Percentiles rank a stretch among this genome's conserved stretches.
Conservation (phyloP, 2,113 vertebrate species). For the Chionis minor region DNA sequence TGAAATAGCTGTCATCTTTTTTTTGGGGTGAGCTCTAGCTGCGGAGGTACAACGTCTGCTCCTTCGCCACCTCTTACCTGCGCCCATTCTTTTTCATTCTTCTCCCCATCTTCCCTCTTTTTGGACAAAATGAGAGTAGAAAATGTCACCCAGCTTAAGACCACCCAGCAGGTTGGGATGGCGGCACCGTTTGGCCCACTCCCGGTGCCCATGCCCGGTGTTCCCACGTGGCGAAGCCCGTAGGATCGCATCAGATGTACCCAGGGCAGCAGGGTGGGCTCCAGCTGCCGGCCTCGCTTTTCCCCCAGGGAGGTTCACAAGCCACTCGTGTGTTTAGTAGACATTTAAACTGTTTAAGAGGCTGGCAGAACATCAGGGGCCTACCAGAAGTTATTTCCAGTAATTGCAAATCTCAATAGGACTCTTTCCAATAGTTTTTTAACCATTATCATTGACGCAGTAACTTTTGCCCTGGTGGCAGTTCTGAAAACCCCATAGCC, state of each 20-base stretch:
- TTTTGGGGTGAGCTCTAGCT: neutral
- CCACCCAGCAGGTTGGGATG: neutral
- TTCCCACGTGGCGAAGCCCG: accelerated
- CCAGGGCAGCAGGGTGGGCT: neutral
- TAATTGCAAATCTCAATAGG: neutral
- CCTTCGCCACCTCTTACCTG: neutral
- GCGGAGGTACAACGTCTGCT: neutral
- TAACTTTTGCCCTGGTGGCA: neutral
- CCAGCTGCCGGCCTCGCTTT: neutral
- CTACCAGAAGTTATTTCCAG: neutral
- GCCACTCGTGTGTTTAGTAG: neutral
- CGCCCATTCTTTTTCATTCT: neutral
- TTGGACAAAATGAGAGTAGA: neutral
- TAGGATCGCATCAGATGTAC: neutral
- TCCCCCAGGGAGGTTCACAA: neutral
- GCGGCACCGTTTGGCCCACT: neutral
- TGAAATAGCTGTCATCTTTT: constrained; percentile 34
- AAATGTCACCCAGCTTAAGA: neutral
- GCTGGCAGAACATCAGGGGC: neutral
- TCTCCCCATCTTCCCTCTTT: neutral
- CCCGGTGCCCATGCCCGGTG: accelerated
- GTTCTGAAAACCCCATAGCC: neutral
- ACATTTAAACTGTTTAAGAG: neutral
- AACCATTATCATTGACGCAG: neutral
- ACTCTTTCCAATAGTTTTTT: neutral